Base-by-base conservation (phyloP, 2,113 vertebrate species). In the Brachirus orientalis region DNA sequence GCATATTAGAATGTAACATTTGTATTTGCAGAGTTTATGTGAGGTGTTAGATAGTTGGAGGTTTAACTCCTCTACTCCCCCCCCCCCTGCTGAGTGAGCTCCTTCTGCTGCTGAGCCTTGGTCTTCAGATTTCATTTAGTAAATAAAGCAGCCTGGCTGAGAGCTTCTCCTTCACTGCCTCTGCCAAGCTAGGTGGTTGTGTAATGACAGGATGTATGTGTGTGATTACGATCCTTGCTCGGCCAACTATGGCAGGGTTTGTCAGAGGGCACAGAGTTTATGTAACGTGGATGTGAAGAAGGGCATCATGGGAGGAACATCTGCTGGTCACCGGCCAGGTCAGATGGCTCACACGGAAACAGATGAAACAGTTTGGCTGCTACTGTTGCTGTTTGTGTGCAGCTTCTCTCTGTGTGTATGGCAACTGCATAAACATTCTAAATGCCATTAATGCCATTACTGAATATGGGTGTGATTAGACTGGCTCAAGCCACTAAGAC, bases 61-160 rank as follows among this genome's bases (percentile, higher is more conserved):
- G 53, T 66, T 67, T 51, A 44, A 59, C 4, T 6, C 3, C 52
- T 40, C 47, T 17, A 68, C 46, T 28, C 46, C 20, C 50, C 9
- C 43, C 22, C 10, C 10, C 4, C 52, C 37, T n/a, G 13, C 0
- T 6, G 43, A 35, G 52, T 12, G 1, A 16, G 71, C 3, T 4
- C 3, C 60, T 64, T 77, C 58, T 77, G 58, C 50, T 6, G 12
- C 43, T 76, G 62, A 85, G 75, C 72, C 71, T 22, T 0, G 16
- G 72, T 57, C 58, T 87, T 73, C 47, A 69, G 19, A 80, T 80
- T 84, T 82, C 48, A 86, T 88, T 80, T 86, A 66, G 60, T 7
- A 40, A 58, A 67, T 56, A 61, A 37, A 53, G 63, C 57, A 73
- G 6, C 67, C 50, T 16, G 37, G 60, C 61, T 17, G 18, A n/a